Evolutionary conservation across 2,888 invertebrate genomes (phyloP), one percentile per base, ranked within the genome.

Genomic region (Onchidella celtica): DNA sequence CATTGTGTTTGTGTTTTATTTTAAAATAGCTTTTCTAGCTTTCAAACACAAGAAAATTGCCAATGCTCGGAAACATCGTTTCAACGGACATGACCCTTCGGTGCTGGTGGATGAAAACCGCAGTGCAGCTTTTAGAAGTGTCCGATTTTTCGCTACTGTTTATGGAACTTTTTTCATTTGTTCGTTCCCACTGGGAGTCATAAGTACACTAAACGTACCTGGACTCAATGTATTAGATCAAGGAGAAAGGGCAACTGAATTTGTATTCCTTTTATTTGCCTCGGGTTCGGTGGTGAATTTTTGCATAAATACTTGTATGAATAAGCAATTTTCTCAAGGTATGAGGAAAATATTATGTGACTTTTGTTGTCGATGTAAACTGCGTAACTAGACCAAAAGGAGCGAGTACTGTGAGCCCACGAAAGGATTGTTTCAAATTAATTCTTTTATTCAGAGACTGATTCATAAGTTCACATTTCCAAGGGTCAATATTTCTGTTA

Each of bases 11-110:
- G n/a, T 61, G 6, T 61, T 6, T 61, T 70, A 70, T 24, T 36
- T 69, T 47, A 69, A 69, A 40, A 69, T 69, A n/a, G 40, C 38
- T 27, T n/a, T 6, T 40, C n/a, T 69, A 2, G 47, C 69, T 21
- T 32, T 65, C 32, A 29, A 29, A 38, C 69, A 69, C 24, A 47
- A 47, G 40, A 69, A 24, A 29, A 24, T 40, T 9, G 40, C 4
- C 38, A 69, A 69, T 2, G 29, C n/a, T 6, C 24, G 27, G n/a
- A 61, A n/a, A 21, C 61, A 6, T 4, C 6, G n/a, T n/a, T n/a
- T 6, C 6, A 27, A 9, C n/a, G 61, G n/a, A 14, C 61, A 61
- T 61, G 11, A 61, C 61, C 4, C 6, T n/a, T n/a, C 3, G 4
- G 29, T 38, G 29, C 6, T 69, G n/a, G 3, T 21, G 4, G 14